Percentiles rank a stretch among this genome's conserved stretches.
Evolutionary conservation across 2,888 invertebrate species (phyloP).

Genomic region (Tipula lateralis): DNA sequence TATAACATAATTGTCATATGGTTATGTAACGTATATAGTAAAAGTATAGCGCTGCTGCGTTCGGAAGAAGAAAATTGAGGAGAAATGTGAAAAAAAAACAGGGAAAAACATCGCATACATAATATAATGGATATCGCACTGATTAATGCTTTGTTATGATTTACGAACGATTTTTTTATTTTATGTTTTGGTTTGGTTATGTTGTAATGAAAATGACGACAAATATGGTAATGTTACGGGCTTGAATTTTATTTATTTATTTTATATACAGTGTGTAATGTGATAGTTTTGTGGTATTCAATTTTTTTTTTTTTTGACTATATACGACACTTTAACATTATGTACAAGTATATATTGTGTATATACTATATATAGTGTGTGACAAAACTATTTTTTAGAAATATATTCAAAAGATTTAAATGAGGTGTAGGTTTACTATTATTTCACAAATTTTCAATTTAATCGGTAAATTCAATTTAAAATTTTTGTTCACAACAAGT

Average conservation of each 20-base stretch:
- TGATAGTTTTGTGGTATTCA: conserved; percentile 24
- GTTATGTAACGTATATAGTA: conserved; percentile 6
- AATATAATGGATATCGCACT: background rate
- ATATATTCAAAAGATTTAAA: background rate
- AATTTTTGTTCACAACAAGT: no score
- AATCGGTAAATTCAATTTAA: background rate
- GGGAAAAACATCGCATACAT: background rate
- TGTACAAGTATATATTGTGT: background rate
- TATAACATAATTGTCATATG: conserved; percentile 24
- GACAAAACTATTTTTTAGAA: no score
- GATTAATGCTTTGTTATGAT: conserved; percentile 24
- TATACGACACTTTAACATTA: background rate
- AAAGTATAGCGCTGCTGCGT: background rate
- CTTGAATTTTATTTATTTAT: background rate
- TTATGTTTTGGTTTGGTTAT: background rate
- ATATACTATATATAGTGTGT: background rate
- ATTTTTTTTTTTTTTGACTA: background rate
- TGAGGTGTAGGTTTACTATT: background rate
- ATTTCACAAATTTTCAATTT: background rate
- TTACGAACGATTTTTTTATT: background rate
- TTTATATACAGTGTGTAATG: background rate
- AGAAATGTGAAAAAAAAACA: background rate
- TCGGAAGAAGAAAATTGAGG: background rate
- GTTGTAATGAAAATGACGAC: background rate
- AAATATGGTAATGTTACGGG: conserved; percentile 11